Base-by-base conservation (phyloP, 2,113 vertebrate genomes). In the Toxotes chatareus region DNA sequence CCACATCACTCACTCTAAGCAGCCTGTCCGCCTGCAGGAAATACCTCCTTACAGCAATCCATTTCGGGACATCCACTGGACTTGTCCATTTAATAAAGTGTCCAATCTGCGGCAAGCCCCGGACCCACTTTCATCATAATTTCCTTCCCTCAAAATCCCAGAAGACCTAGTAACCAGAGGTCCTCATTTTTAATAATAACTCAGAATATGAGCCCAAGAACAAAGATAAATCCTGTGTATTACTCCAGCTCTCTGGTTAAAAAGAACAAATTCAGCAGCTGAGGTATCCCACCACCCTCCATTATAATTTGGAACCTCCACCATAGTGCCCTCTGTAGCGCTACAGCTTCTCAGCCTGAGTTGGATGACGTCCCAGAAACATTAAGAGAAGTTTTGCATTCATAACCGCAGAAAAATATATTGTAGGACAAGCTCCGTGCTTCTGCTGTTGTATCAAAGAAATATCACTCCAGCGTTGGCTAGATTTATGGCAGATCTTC, bases 1-100 rank as follows among this genome's bases (percentile, higher is more conserved):
- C n/a, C 40, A 80, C 85, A 94, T 94, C 82, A 89, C 68, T 94
- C 92, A 91, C 19, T 80, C 77, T 91, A 83, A 89, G 82, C 86
- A 85, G 79, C 69, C 82, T 86, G 90, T 91, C 84, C 21, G 46
- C 84, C 84, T 85, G 80, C 86, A 91, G 91, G 89, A 93, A 91
- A 91, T 87, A 71, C 78, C 84, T 85, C 76, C 78, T 92, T 82
- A 90, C 53, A 88, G 84, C 72, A 71, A 86, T 87, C 69, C 73
- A 86, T 85, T 84, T 56, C 23, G 40, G 76, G 85, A 85, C 83
- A 85, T 86, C 67, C 74, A 77, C 42, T 80, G 86, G 82, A 84
- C 84, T 84, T 88, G 78, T 85, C 84, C 76, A 40, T 79, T 89
- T 81, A 88, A 84, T 88, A 86, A 84, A 91, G 71, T 79, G 73